Evolutionary conservation across 2,888 invertebrate genomes (phyloP), one percentile per base, ranked within the genome.

Genomic region (Volucella bombylans): DNA sequence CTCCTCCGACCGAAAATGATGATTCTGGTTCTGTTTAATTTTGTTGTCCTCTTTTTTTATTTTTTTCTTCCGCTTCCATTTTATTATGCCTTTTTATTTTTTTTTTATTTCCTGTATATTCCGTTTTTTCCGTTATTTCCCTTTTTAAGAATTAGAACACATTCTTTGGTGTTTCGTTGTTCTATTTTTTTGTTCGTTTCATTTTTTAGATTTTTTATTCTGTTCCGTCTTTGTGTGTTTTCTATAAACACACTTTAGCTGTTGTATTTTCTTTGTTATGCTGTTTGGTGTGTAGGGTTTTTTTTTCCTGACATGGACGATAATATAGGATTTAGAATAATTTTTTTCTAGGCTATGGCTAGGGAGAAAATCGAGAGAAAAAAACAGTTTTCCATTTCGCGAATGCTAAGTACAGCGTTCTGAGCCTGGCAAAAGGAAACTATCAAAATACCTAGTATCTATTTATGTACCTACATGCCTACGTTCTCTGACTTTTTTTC

Each of bases 261-360:
- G 57, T 77, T 68, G 62, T 82, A 31, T 65, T 69, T 1, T 41
- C 65, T 69, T 1, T 14, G 43, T 62, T 55, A 8, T 52, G 49
- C 23, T 23, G 18, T 23, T 23, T 23, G 18, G 18, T 23, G 18
- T 23, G 18, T 23, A 68, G 52, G 49, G 6, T 65, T 55, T 41
- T 65, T 55, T 41, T 57, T 55, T 80, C 71, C 71, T 85, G 80
- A 85, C 80, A 71, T 31, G 79, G 67, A 76, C 79, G 80, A 80
- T 65, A 80, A 78, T 73, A 61, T 31, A 31, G 31, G 31, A 31
- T 31, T 31, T 31, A 45, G 67, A 68, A 64, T 8, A n/a, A 11
- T 18, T 9, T 69, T 54, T 82, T 83, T 79, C 83, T 85, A 85
- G 83, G 83, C 83, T 80, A 85, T 67, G 83, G 83, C 62, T 80